Conservation (phyloP, 2,888 invertebrate species). For the Tetheella fluctuosa region DNA sequence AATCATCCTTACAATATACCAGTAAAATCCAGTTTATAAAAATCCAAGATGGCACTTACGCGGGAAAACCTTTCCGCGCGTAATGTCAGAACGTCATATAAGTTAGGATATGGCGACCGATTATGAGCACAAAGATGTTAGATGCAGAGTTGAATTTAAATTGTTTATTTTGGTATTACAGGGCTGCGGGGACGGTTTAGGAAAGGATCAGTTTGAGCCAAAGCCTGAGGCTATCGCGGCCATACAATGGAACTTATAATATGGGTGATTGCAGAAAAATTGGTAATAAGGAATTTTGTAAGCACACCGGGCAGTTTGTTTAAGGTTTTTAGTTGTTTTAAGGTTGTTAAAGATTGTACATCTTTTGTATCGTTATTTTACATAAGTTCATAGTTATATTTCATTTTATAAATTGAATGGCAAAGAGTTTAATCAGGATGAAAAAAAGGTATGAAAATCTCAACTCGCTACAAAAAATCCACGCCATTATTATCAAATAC, state of each 20-base stretch:
- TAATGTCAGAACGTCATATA: slow-evolving; percentile 79
- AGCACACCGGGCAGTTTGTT: slow-evolving; percentile 37
- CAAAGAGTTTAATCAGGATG: background rate
- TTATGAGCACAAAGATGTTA: slow-evolving; percentile 60
- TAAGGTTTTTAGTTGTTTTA: slow-evolving; percentile 22
- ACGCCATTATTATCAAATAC: background rate
- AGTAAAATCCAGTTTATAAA: slow-evolving; percentile 40
- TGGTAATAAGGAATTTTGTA: slow-evolving; percentile 56
- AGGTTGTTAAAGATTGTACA: slow-evolving; percentile 16
- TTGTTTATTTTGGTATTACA: slow-evolving; percentile 42
- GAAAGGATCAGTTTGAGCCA: slow-evolving; percentile 74
- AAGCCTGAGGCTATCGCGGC: slow-evolving; percentile 74
- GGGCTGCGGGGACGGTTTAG: slow-evolving; percentile 64
- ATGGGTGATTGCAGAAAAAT: slow-evolving; percentile 75
- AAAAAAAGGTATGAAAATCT: too few relatives aligned
- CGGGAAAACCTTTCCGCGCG: slow-evolving; percentile 36
- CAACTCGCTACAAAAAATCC: background rate
- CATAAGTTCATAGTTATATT: too few relatives aligned
- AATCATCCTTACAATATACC: slow-evolving; percentile 46
- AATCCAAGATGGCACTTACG: slow-evolving; percentile 53
- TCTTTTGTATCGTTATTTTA: slow-evolving; percentile 9
- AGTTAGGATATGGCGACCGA: slow-evolving; percentile 57
- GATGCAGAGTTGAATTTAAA: slow-evolving; percentile 60
- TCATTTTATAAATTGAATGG: background rate
- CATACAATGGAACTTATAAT: slow-evolving; percentile 77